These are phyloP conservation scores for Phrynocephalus vlangalii DNA, from an alignment of 2,797 vertebrate species.

Conservation along the genomic window DNA sequence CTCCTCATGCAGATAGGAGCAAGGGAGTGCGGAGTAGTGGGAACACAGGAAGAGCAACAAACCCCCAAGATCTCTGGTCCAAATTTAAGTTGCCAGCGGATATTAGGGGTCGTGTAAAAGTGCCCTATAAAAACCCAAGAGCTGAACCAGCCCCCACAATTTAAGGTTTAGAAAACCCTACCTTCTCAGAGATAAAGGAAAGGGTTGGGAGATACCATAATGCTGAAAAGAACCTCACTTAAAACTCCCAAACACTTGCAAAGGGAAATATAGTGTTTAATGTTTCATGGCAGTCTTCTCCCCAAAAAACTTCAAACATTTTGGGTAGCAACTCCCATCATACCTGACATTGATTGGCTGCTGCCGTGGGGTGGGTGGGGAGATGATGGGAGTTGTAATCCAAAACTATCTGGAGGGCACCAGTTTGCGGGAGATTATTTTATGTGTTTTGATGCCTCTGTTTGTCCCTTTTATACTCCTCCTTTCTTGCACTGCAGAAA, in stretches of 20 bases:
- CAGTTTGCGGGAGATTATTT: background rate
- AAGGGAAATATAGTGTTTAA: background rate
- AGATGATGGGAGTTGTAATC: no score
- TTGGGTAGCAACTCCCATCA: background rate
- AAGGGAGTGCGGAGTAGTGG: no score
- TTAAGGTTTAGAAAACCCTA: background rate
- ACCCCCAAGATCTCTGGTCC: no score
- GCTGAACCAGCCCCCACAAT: no score
- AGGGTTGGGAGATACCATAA: background rate
- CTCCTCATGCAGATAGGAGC: no score
- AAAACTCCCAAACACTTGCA: background rate
- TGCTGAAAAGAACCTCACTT: background rate
- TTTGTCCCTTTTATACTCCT: constrained; percentile 37
- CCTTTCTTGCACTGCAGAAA: constrained; percentile 59
- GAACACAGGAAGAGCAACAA: no score
- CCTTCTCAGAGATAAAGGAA: background rate
- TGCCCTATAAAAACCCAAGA: no score
- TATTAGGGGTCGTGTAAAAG: no score
- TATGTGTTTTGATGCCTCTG: background rate
- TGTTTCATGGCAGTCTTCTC: background rate
- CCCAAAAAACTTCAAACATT: background rate
- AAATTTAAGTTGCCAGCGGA: no score
- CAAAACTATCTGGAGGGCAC: background rate
- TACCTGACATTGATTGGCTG: background rate
- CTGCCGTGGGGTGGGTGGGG: no score